phyloP scores from a whole-genome alignment of 2,888 invertebrate genomes.

The Oxycera nigricornis region DNA sequence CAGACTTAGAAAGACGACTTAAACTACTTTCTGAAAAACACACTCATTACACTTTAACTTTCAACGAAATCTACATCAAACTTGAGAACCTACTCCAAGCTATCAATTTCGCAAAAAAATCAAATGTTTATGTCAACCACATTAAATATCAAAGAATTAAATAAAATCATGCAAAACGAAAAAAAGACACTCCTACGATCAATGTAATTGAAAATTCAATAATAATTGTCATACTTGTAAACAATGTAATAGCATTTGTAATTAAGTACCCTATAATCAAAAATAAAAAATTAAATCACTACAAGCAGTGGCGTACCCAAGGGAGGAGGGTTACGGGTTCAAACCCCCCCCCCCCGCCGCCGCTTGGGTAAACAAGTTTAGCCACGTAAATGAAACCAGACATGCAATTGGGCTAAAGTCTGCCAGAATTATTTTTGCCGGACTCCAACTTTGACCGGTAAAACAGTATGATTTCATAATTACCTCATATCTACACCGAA shows the following conservation, averaged over 20 bases:
- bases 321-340: no score
- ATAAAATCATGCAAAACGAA: background rate
- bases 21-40: background rate
- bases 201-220: background rate
- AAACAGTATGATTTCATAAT: no score
- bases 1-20: background rate
- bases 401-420: no score
- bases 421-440: no score
- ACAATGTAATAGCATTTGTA: background rate
- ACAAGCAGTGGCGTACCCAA: no score
- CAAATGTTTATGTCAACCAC: background rate
- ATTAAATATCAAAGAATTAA: background rate
- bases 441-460: no score
- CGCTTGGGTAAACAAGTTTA: no score
- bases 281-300: no score
- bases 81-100: background rate
- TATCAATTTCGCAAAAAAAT: slow-evolving; percentile 20
- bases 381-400: no score
- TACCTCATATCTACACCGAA: no score
- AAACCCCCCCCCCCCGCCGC: no score
- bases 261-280: background rate
- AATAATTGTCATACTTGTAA: background rate
- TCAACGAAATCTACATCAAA: slow-evolving; percentile 7
- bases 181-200: background rate
- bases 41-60: background rate